Evolutionary conservation across 2,888 invertebrate genomes (phyloP).

Genomic region (Tipula confusa): DNA sequence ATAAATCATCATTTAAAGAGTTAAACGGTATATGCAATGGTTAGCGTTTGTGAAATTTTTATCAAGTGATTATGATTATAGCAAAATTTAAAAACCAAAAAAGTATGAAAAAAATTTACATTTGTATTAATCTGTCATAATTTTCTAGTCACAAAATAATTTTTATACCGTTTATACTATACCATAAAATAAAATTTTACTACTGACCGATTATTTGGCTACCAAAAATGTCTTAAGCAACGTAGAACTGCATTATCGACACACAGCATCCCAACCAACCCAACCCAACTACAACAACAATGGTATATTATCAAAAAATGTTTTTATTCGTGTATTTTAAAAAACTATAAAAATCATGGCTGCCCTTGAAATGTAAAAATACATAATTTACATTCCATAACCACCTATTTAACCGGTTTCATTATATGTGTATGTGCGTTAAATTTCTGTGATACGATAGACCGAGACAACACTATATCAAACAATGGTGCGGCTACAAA

Average conservation of each 20-base stretch:
- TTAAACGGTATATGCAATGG: too few relatives aligned
- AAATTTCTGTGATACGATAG: neutral
- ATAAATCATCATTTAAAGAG: too few relatives aligned
- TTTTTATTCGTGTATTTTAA: neutral
- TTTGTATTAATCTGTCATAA: too few relatives aligned
- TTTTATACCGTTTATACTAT: too few relatives aligned
- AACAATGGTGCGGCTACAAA: neutral
- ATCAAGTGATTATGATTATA: too few relatives aligned
- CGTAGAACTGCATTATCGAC: neutral
- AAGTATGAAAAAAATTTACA: too few relatives aligned
- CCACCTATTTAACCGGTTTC: slow-evolving; percentile 16
- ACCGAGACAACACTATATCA: neutral
- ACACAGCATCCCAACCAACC: neutral
- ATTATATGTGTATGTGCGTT: neutral
- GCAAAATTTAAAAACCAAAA: too few relatives aligned
- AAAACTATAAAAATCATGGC: slow-evolving; percentile 15
- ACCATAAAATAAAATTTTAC: too few relatives aligned
- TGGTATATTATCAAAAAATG: neutral
- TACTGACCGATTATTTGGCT: neutral
- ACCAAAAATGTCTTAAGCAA: neutral
- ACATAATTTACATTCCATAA: slow-evolving; percentile 25
- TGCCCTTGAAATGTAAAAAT: slow-evolving; percentile 10
- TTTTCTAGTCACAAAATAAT: too few relatives aligned
- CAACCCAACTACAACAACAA: neutral
- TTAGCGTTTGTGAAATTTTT: too few relatives aligned